phyloP scores from a whole-genome alignment of 2,113 vertebrate species.

The Rhinogobius similis region DNA sequence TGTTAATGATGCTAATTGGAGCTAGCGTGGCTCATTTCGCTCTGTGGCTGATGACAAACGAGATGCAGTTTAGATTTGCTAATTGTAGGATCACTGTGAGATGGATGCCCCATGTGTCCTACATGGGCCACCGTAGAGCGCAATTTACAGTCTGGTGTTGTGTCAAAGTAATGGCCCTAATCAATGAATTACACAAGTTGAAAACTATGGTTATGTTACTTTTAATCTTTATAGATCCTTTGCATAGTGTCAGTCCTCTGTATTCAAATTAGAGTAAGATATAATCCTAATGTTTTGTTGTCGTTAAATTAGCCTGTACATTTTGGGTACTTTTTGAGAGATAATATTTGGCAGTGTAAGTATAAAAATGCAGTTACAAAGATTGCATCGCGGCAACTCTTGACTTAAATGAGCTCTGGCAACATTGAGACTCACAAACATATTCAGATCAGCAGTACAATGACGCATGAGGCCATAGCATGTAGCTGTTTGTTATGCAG shows the following conservation, averaged over 20 bases:
- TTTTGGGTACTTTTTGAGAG: too few species aligned
- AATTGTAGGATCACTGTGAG: conserved; percentile 52
- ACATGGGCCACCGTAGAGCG: conserved; percentile 25
- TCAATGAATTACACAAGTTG: not conserved
- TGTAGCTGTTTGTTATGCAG: conserved; percentile 66
- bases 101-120: conserved; percentile 52
- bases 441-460: not conserved
- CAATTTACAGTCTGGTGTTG: conserved; percentile 28
- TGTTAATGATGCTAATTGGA: conserved; percentile 59
- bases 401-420: too few species aligned
- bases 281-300: too few species aligned
- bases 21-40: conserved; percentile 54
- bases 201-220: not conserved
- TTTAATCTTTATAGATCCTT: not conserved
- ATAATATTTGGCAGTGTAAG: too few species aligned
- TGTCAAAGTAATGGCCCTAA: not conserved
- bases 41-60: conserved; percentile 59
- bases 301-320: too few species aligned
- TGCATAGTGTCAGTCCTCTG: too few species aligned
- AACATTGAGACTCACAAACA: too few species aligned
- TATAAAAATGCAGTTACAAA: too few species aligned
- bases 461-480: conserved; percentile 50
- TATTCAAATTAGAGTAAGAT: not conserved
- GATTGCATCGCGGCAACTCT: too few species aligned
- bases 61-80: conserved; percentile 55